Evolutionary conservation across 2,888 invertebrate species (phyloP), one percentile per base, ranked within the genome.

Genomic region (Catotricha subobsoleta): DNA sequence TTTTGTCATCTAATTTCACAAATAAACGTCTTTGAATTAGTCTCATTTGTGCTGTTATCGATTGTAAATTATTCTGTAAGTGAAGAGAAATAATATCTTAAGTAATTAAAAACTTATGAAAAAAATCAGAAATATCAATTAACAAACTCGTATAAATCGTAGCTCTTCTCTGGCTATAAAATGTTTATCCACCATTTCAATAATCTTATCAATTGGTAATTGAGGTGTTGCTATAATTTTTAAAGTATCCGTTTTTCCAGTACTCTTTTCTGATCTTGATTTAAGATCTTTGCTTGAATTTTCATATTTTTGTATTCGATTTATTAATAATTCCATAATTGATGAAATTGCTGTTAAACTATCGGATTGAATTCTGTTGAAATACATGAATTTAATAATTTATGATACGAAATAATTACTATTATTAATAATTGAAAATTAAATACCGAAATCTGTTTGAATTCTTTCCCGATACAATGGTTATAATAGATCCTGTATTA

Each of bases 391-490:
- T 19, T 19, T 20, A 33, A 19, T 3, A 25, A 25, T 25, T 39
- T 38, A 39, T 27, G 35, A 40, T 28, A 38, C 25, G 12, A 21
- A 7, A 20, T 28, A 18, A n/a, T 6, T n/a, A 43, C 13, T n/a
- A 2, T 7, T 1, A 34, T 30, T 13, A 21, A 38, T 2, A 18
- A 35, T 38, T 27, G 23, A 19, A 12, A 2, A 15, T 30, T 23
- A 33, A 2, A 36, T 48, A 59, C 60, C 59, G 51, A 25, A 59
- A 46, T 18, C 62, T 54, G 49, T 59, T 60, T 10, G 64, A 60
- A 38, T 40, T 45, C 46, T 60, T 64, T n/a, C 61, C 62, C 8
- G 54, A 52, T 36, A 64, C 57, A 46, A 62, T 51, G 3, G 62
- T 63, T 10, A 62, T 55, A 36, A 54, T 43, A 41, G 55, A 55